These are phyloP conservation scores for Cheilosia impressa DNA, from an alignment of 2,888 invertebrate genomes.

Conservation along the genomic window DNA sequence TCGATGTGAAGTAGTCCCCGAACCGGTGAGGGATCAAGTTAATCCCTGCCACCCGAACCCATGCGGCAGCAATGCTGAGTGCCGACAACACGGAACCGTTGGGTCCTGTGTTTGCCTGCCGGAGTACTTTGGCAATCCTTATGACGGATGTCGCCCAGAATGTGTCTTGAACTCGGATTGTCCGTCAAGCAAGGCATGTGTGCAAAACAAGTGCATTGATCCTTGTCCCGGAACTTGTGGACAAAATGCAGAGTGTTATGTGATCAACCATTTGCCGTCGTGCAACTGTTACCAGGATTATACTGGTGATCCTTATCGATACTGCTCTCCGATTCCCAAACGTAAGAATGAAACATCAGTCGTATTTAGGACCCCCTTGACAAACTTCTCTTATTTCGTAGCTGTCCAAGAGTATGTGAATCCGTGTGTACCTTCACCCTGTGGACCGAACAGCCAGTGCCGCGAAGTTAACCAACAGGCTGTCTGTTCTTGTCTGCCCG, in stretches of 20 bases:
- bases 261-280: slow-evolving; percentile 90
- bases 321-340: slow-evolving; percentile 85
- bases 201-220: slow-evolving; percentile 90
- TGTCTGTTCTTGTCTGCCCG: slow-evolving; percentile 88
- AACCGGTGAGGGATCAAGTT: slow-evolving; percentile 78
- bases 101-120: slow-evolving; percentile 89
- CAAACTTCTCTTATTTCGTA: slow-evolving; percentile 14
- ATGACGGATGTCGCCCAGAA: slow-evolving; percentile 90
- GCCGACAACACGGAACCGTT: slow-evolving; percentile 86
- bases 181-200: slow-evolving; percentile 88
- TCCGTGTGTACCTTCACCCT: slow-evolving; percentile 87
- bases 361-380: neutral
- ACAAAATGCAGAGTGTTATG: slow-evolving; percentile 89
- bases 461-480: slow-evolving; percentile 85
- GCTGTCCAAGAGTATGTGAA: slow-evolving; percentile 81
- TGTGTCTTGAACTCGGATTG: slow-evolving; percentile 92
- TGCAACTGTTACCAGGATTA: slow-evolving; percentile 88
- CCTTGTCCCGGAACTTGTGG: slow-evolving; percentile 92
- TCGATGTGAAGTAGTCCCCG: slow-evolving; percentile 85
- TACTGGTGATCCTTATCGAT: slow-evolving; percentile 88
- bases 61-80: slow-evolving; percentile 89
- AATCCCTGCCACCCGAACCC: slow-evolving; percentile 89
- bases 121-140: slow-evolving; percentile 87
- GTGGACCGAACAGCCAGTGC: slow-evolving; percentile 87
- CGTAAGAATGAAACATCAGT: slow-evolving; percentile 84